These are phyloP conservation scores for Sebastes hopkinsi DNA, from an alignment of 2,797 vertebrate species.

Conservation along the genomic window DNA sequence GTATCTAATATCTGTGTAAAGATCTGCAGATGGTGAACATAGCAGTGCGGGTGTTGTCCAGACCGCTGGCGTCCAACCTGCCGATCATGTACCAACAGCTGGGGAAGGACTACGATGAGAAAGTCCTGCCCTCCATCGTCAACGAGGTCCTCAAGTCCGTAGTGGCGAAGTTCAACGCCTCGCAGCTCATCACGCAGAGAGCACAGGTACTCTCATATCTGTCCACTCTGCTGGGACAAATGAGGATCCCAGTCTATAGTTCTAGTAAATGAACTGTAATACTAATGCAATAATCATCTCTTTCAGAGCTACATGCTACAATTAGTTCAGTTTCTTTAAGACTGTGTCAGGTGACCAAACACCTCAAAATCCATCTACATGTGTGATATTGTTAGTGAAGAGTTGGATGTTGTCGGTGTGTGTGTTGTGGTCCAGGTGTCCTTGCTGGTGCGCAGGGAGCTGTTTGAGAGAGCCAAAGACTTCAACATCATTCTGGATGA, in stretches of 20 bases:
- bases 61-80: constrained; percentile 88
- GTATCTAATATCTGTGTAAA: constrained; percentile 41
- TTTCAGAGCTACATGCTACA: neutral
- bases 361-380: neutral
- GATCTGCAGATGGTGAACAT: constrained; percentile 97
- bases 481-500: constrained; percentile 96
- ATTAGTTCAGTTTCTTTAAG: neutral
- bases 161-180: constrained; percentile 95
- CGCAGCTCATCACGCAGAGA: constrained; percentile 93
- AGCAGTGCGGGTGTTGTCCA: constrained; percentile 88
- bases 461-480: constrained; percentile 92
- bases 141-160: constrained; percentile 95
- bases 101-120: constrained; percentile 93
- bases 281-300: neutral
- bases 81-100: constrained; percentile 91
- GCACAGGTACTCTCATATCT: constrained; percentile 80
- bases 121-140: constrained; percentile 92
- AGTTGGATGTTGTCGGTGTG: neutral
- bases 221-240: neutral
- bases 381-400: neutral
- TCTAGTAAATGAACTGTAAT: neutral
- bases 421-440: constrained; percentile 81
- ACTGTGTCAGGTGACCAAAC: neutral
- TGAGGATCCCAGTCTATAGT: neutral
- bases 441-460: constrained; percentile 89